Evolutionary conservation across 2,113 vertebrate genomes (phyloP).

Genomic region (Euleptes europaea): DNA sequence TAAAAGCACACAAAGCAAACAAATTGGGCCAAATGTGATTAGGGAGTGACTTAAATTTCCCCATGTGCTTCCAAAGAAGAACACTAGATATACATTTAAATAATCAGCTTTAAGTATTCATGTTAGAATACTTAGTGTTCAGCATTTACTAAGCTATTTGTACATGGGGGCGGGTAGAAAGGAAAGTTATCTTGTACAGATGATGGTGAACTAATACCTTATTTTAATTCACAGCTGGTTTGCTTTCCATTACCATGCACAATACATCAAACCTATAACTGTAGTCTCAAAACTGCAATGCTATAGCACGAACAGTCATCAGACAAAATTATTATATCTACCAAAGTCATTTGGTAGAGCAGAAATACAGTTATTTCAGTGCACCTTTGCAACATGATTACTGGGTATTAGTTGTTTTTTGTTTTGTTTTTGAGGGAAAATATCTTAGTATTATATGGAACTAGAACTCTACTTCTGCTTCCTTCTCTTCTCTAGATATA

Average conservation of each 20-base stretch:
- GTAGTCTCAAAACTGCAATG: neutral
- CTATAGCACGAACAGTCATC: slow-evolving; percentile 3
- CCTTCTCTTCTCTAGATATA: neutral
- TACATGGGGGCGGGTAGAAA: neutral
- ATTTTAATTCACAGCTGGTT: neutral
- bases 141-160: neutral
- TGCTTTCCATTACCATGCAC: neutral
- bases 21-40: neutral
- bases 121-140: neutral
- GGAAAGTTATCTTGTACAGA: neutral
- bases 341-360: slow-evolving; percentile 14
- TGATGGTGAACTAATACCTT: neutral
- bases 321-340: slow-evolving; percentile 12
- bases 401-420: neutral
- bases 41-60: neutral
- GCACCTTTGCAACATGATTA: neutral
- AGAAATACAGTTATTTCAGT: slow-evolving; percentile 13
- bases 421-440: slow-evolving; percentile 37
- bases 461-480: slow-evolving; percentile 15
- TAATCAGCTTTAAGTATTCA: neutral
- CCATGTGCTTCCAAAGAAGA: neutral
- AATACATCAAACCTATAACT: neutral
- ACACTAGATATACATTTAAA: neutral
- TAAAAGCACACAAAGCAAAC: neutral
- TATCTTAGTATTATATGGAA: neutral